Evolutionary conservation across 2,888 invertebrate genomes (phyloP).

Genomic region (Nematopogon swammerdamellus): DNA sequence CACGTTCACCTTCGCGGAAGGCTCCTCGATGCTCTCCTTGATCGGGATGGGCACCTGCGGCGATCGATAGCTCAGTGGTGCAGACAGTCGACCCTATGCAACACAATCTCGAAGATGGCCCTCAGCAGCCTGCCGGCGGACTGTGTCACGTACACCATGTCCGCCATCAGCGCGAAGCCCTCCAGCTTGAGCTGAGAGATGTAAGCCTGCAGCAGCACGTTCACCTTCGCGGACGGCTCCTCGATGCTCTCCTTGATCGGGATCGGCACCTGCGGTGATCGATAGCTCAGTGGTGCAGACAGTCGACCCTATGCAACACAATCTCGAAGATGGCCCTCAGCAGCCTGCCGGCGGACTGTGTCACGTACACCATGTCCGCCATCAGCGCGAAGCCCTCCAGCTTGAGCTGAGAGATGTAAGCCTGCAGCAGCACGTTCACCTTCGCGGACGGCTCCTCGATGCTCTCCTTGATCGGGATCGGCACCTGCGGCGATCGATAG

Average conservation of each 20-base stretch:
- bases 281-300: not conserved
- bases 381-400: conserved; percentile 97
- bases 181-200: conserved; percentile 97
- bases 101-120: conserved; percentile 96
- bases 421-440: conserved; percentile 91
- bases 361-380: conserved; percentile 99
- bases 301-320: conserved; percentile 65
- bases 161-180: conserved; percentile 97
- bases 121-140: conserved; percentile 92
- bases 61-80: too few relatives aligned
- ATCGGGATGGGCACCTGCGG: conserved; percentile 97
- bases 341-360: conserved; percentile 93
- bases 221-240: conserved; percentile 96
- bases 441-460: conserved; percentile 98
- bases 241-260: conserved; percentile 99
- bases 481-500: conserved; percentile 89
- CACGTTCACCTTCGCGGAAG: conserved; percentile 95
- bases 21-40: conserved; percentile 97
- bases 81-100: too few relatives aligned
- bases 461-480: conserved; percentile 98
- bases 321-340: conserved; percentile 98
- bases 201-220: conserved; percentile 94
- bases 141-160: conserved; percentile 99
- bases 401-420: conserved; percentile 97
- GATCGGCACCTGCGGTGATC: conserved; percentile 94